Evolutionary conservation across 2,113 vertebrate genomes (phyloP).

Genomic region (Nyctibius bracteatus): DNA sequence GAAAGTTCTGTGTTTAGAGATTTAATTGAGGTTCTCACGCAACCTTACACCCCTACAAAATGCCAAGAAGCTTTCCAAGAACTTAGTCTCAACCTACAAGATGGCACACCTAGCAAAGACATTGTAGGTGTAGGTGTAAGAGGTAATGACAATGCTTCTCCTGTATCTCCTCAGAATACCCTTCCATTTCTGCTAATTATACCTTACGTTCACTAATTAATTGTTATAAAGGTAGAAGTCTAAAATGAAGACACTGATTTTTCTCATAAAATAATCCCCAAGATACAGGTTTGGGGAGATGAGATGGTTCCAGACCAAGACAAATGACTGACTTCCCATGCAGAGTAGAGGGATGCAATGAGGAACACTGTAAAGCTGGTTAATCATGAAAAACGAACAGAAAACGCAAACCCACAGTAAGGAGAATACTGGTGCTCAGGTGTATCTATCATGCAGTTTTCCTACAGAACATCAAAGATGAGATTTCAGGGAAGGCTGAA

Average conservation of each 20-base stretch:
- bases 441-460: not conserved
- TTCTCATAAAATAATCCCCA: not conserved
- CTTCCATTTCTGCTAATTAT: not conserved
- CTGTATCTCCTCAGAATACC: not conserved
- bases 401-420: rapidly evolving
- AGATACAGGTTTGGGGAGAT: not conserved
- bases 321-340: not conserved
- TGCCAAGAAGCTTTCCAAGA: not conserved
- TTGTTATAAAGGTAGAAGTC: not conserved
- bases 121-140: rapidly evolving
- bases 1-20: not conserved
- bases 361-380: not conserved
- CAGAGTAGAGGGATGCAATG: not conserved
- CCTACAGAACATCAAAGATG: not conserved
- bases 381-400: not conserved
- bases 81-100: not conserved
- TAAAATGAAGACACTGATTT: not conserved
- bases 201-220: not conserved
- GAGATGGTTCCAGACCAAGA: not conserved
- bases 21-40: not conserved
- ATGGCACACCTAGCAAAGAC: not conserved
- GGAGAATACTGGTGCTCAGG: not conserved
- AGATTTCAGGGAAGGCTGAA: not conserved
- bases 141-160: not conserved
- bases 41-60: not conserved